Evolutionary conservation across 2,888 invertebrate genomes (phyloP), one percentile per base, ranked within the genome.

Genomic region (Eristalis tenax): DNA sequence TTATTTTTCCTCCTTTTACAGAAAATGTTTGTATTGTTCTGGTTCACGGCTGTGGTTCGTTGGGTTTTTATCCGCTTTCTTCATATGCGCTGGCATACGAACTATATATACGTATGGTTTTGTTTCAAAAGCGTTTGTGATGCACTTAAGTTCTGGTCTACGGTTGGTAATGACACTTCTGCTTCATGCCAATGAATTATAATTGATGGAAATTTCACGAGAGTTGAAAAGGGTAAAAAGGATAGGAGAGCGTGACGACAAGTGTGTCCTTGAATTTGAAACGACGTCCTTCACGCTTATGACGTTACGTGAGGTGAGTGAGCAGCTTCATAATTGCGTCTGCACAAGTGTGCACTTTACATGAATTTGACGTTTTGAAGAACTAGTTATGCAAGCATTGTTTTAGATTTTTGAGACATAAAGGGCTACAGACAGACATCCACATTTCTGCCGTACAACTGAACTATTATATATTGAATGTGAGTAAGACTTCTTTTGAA

Each of bases 171-270:
- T 73, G 73, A 69, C 63, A 64, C 56, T 63, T 73, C 50, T 57
- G 68, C 64, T 77, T 64, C 43, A 64, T 77, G 68, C 50, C 81
- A 85, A 74, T 85, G 81, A 82, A 81, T 81, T 85, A 74, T 70
- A 85, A 81, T 81, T 81, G 81, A 85, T 77, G 77, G 81, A 69
- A 50, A 77, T 77, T 77, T 74, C 65, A 85, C 77, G 81, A 77
- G 68, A 38, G 63, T 35, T 77, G 57, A 69, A 69, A 73, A 85
- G 68, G 64, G 71, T 43, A 23, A 76, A 59, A 23, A 23, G 26
- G 26, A 59, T 26, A 59, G 26, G 15, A 28, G 59, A 26, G 13
- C 11, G 5, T 59, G 59, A 23, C 4, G 1, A 26, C 26, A 26
- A 59, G 59, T 23, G 59, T 59, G 59, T n/a, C 23, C 59, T 59